A percentile compares a stretch with the other conserved stretches of the same genome.
Conservation (phyloP, 2,888 invertebrate species). For the Drosophila rellima region DNA sequence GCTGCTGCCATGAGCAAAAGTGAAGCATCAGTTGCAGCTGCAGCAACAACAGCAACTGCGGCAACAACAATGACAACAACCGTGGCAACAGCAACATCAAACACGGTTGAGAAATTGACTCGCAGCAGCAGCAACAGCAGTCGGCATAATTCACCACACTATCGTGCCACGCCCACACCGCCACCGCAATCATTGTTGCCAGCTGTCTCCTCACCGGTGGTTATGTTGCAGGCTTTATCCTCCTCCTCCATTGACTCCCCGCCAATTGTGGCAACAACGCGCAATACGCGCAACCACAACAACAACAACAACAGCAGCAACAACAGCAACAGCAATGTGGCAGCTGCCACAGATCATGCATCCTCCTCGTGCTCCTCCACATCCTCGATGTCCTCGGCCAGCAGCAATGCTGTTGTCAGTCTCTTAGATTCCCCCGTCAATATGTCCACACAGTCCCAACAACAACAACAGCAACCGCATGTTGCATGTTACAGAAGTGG, state of each 20-base stretch:
- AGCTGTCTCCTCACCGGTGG: conserved; percentile 69
- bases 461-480: conserved; percentile 47
- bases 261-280: conserved; percentile 51
- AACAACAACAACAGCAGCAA: conserved; percentile 35
- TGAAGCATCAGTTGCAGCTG: conserved; percentile 38
- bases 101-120: conserved; percentile 63
- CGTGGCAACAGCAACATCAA: conserved; percentile 30
- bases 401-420: conserved; percentile 42
- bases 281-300: conserved; percentile 55
- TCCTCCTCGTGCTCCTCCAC: conserved; percentile 50
- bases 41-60: conserved; percentile 23
- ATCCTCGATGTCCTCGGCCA: conserved; percentile 57
- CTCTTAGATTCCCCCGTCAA: conserved; percentile 71
- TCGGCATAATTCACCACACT: conserved; percentile 67
- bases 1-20: conserved; percentile 75
- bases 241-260: conserved; percentile 66
- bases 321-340: conserved; percentile 33
- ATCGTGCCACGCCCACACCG: conserved; percentile 69
- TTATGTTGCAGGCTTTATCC: conserved; percentile 72
- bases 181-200: conserved; percentile 63
- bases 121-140: conserved; percentile 32
- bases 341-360: conserved; percentile 37
- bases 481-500: conserved; percentile 47
- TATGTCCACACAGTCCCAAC: conserved; percentile 61
- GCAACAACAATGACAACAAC: conserved; percentile 20